A percentile compares a stretch with the other conserved stretches of the same genome.
phyloP scores from a whole-genome alignment of 2,113 vertebrate species.

The Centropus unirufus region DNA sequence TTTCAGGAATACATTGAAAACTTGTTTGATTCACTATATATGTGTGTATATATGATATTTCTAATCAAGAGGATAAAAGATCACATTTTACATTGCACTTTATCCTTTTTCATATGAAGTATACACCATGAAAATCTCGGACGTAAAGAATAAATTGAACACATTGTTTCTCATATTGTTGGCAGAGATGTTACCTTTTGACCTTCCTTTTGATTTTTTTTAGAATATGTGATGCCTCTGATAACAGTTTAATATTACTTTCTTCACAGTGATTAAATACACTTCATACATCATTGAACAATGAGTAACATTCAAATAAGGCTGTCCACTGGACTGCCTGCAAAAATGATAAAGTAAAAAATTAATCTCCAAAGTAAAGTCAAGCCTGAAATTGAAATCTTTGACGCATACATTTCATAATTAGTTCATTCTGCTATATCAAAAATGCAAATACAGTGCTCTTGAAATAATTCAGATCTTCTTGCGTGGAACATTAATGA shows the following conservation, averaged over 20 bases:
- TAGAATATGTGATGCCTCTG: constrained; percentile 75
- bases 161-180: constrained; percentile 75
- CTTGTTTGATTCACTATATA: neutral
- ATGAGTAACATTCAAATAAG: constrained; percentile 77
- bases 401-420: constrained; percentile 87
- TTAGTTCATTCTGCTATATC: constrained; percentile 80
- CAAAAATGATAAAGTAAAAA: constrained; percentile 83
- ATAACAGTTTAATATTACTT: constrained; percentile 81
- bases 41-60: neutral
- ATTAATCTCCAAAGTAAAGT: constrained; percentile 85
- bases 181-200: constrained; percentile 72
- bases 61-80: neutral
- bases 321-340: constrained; percentile 79
- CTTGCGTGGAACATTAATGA: constrained; percentile 52
- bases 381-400: constrained; percentile 91
- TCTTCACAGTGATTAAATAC: constrained; percentile 82
- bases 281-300: constrained; percentile 82
- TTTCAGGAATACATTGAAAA: neutral
- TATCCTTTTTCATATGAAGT: no score
- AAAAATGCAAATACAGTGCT: constrained; percentile 74
- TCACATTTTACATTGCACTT: neutral
- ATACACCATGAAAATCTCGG: constrained; percentile 28
- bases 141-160: constrained; percentile 73
- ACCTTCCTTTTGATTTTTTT: constrained; percentile 76
- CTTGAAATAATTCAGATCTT: constrained; percentile 69